phyloP scores from a whole-genome alignment of 1,140 invertebrate genomes.

The Anthonomus grandis region DNA sequence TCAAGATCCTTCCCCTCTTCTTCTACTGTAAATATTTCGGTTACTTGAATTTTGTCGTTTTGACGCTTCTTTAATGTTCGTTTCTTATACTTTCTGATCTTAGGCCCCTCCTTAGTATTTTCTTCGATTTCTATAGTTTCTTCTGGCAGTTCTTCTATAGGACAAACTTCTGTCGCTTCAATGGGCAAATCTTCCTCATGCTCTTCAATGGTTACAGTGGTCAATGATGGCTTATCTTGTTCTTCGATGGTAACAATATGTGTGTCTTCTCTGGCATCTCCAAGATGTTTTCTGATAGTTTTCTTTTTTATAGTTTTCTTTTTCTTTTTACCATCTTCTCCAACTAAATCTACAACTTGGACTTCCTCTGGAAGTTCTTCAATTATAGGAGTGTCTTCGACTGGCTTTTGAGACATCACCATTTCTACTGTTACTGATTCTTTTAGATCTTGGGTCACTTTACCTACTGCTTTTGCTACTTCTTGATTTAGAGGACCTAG shows the following conservation, averaged over 20 bases:
- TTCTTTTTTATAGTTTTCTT: conserved; percentile 42
- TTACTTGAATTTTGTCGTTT: conserved; percentile 49
- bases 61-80: conserved; percentile 45
- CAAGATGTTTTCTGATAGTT: conserved; percentile 39
- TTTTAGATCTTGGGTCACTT: conserved; percentile 30
- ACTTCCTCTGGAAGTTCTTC: conserved; percentile 47
- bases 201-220: conserved; percentile 43
- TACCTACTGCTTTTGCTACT: conserved; percentile 25
- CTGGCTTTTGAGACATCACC: conserved; percentile 38
- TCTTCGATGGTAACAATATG: conserved; percentile 44
- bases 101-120: conserved; percentile 38
- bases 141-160: conserved; percentile 43
- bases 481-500: conserved; percentile 28
- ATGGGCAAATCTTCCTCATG: conserved; percentile 19
- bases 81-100: conserved; percentile 47
- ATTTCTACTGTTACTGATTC: conserved; percentile 36
- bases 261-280: conserved; percentile 39
- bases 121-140: conserved; percentile 42
- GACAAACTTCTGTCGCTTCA: conserved; percentile 18
- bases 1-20: conserved; percentile 50
- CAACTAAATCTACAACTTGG: conserved; percentile 36
- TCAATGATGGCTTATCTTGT: conserved; percentile 42
- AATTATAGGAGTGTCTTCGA: conserved; percentile 33
- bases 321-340: conserved; percentile 38
- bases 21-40: conserved; percentile 51